Percentiles rank a stretch among this genome's conserved stretches.
phyloP scores from a whole-genome alignment of 2,797 vertebrate genomes.

The Salarias fasciatus region DNA sequence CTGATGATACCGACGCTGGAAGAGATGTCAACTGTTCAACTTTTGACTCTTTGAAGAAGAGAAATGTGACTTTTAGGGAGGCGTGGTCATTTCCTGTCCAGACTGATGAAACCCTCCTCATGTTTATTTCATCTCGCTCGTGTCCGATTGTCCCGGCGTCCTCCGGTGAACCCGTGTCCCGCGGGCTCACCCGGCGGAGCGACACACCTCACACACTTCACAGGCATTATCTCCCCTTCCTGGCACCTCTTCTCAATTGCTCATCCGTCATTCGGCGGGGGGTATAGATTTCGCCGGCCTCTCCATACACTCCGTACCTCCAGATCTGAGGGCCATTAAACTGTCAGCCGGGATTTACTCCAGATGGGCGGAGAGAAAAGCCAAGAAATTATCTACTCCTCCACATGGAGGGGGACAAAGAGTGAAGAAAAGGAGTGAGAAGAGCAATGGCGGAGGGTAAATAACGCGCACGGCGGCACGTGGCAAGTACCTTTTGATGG shows the following conservation, averaged over 20 bases:
- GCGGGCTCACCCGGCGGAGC: slow-evolving; percentile 40
- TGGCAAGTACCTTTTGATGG: slow-evolving; percentile 68
- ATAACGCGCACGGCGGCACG: slow-evolving; percentile 80
- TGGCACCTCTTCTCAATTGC: slow-evolving; percentile 71
- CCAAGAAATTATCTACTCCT: slow-evolving; percentile 81
- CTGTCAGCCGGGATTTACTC: slow-evolving; percentile 87
- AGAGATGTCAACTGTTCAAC: slow-evolving; percentile 12
- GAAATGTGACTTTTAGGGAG: too few species aligned
- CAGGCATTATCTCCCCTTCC: slow-evolving; percentile 55
- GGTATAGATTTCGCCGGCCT: slow-evolving; percentile 84
- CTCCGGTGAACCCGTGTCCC: slow-evolving; percentile 17
- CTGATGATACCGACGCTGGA: slow-evolving; percentile 27
- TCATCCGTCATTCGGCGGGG: slow-evolving; percentile 83
- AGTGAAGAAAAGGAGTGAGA: slow-evolving; percentile 42
- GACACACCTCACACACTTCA: slow-evolving; percentile 45
- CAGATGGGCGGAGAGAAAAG: slow-evolving; percentile 61
- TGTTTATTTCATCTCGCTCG: too few species aligned
- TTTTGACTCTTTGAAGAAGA: too few species aligned
- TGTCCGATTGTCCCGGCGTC: too few species aligned
- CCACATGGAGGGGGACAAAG: slow-evolving; percentile 76
- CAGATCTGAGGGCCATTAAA: slow-evolving; percentile 86
- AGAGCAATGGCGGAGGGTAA: slow-evolving; percentile 72
- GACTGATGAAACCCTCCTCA: too few species aligned
- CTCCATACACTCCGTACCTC: slow-evolving; percentile 73
- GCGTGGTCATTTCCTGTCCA: too few species aligned